Conservation (phyloP, 2,888 invertebrate genomes). For the Himalopsyche japonica region DNA sequence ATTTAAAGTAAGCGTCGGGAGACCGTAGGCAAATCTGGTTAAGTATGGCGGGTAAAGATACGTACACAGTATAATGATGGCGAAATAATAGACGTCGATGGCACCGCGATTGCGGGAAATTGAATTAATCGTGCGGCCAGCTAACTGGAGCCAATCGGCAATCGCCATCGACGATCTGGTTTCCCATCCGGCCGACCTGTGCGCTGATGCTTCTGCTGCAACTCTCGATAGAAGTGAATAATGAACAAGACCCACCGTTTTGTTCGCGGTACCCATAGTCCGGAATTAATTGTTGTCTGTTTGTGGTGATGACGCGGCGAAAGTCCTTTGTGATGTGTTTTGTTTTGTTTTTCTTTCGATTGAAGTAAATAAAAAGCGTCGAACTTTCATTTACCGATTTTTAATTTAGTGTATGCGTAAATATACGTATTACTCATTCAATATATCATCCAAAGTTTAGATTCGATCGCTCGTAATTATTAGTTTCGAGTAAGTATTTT, state of each 20-base stretch:
- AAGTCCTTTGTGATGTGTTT: not conserved
- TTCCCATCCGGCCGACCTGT: not conserved
- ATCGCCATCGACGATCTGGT: not conserved
- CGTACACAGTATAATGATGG: not conserved
- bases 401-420: no score
- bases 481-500: no score
- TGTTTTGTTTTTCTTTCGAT: no score
- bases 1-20: no score
- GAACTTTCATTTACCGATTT: no score
- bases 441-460: no score
- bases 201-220: not conserved
- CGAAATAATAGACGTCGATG: not conserved
- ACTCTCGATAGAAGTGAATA: not conserved
- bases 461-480: no score
- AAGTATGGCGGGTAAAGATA: not conserved
- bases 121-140: not conserved
- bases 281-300: not conserved
- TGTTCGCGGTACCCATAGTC: not conserved
- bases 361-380: no score
- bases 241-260: not conserved
- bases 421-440: no score
- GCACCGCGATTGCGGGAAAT: not conserved
- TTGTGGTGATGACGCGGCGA: not conserved
- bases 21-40: not conserved
- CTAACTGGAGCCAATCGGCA: not conserved